A percentile compares a stretch with the other conserved stretches of the same genome.
phyloP scores from a whole-genome alignment of 2,113 vertebrate genomes.

The rabbit (Oryctolagus cuniculus) region DNA sequence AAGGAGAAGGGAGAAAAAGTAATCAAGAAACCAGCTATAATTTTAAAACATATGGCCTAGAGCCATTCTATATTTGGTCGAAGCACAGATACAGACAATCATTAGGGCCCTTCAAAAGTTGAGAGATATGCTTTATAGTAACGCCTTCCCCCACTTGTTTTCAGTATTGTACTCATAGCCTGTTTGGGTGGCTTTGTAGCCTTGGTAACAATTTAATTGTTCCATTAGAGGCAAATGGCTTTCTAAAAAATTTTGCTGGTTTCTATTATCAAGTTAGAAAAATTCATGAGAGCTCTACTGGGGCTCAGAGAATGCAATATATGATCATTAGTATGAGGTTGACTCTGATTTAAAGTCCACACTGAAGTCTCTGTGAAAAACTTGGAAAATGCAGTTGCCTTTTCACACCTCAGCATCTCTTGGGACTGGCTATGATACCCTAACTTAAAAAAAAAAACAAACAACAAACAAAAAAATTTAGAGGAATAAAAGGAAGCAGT shows the following conservation, averaged over 20 bases:
- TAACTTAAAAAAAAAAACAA: neutral
- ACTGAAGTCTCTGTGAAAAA: constrained; percentile 25
- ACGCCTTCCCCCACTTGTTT: neutral
- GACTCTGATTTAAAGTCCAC: constrained; percentile 30
- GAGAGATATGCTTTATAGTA: constrained; percentile 37
- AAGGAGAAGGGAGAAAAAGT: constrained; percentile 1
- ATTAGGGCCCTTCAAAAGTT: neutral
- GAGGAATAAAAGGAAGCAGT: neutral
- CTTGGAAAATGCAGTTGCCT: constrained; percentile 31
- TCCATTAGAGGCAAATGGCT: neutral
- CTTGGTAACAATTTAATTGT: constrained; percentile 43
- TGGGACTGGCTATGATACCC: neutral
- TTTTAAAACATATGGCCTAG: neutral
- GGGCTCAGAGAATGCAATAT: neutral
- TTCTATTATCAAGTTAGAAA: constrained; percentile 67
- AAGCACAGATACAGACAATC: neutral
- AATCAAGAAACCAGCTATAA: constrained; percentile 24
- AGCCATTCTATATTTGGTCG: constrained; percentile 42
- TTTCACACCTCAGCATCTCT: neutral
- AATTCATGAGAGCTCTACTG: constrained; percentile 44
- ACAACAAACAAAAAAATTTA: neutral
- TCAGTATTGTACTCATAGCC: constrained; percentile 36
- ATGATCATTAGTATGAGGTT: constrained; percentile 40
- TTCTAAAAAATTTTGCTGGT: constrained; percentile 53
- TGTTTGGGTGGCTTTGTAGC: neutral